Evolutionary conservation across 2,888 invertebrate genomes (phyloP).

Genomic region (Axea sp.): DNA sequence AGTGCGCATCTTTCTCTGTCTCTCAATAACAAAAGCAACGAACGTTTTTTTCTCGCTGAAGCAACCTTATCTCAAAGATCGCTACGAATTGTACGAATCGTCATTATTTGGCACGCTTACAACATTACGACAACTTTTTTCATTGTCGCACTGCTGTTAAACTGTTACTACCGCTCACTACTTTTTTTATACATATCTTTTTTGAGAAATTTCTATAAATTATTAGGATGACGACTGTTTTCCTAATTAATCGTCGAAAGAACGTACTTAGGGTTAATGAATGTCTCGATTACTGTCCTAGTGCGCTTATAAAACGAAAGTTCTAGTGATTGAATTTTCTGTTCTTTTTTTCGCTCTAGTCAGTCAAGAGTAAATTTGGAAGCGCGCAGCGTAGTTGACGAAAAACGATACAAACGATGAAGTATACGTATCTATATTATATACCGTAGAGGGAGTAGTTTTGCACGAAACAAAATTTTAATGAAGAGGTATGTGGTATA

Average conservation of each 20-base stretch:
- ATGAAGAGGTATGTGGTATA: conserved; percentile 76
- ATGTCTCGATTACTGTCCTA: conserved; percentile 25
- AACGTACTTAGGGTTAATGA: conserved; percentile 19
- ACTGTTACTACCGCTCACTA: conserved; percentile 4
- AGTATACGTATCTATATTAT: conserved; percentile 25
- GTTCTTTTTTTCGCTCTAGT: conserved; percentile 31
- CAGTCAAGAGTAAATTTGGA: conserved; percentile 29
- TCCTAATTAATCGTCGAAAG: conserved; percentile 14
- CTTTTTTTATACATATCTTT: neutral
- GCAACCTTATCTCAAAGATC: conserved; percentile 26
- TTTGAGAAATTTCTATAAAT: neutral
- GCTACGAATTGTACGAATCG: conserved; percentile 21
- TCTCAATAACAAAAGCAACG: conserved; percentile 10
- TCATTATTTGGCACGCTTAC: conserved; percentile 34
- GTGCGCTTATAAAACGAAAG: conserved; percentile 25
- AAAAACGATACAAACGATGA: conserved; percentile 17
- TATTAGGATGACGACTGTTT: conserved; percentile 9
- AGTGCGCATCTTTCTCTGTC: conserved; percentile 28
- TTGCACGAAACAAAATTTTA: conserved; percentile 68
- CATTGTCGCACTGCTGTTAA: conserved; percentile 33
- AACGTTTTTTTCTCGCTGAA: conserved; percentile 18
- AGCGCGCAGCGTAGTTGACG: conserved; percentile 65
- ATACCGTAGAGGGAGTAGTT: conserved; percentile 69
- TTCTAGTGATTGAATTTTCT: conserved; percentile 32
- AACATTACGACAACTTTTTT: conserved; percentile 17